phyloP scores from a whole-genome alignment of 1,140 invertebrate genomes.

The Bactericera cockerelli region DNA sequence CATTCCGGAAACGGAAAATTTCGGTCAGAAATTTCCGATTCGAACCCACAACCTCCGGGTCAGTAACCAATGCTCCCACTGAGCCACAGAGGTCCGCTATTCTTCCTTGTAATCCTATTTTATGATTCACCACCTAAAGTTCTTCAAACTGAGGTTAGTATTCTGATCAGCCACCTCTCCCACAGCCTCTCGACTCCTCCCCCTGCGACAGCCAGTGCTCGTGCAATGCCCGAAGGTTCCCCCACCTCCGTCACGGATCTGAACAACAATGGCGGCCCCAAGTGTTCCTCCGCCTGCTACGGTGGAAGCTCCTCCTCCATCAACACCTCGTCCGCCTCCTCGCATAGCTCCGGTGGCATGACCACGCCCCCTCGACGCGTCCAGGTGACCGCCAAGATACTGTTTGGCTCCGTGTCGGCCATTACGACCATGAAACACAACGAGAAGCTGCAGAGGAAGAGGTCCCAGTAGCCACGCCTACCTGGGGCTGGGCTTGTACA shows the following conservation, averaged over 20 bases:
- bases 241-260: slow-evolving; percentile 16
- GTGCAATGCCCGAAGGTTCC: slow-evolving; percentile 15
- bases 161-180: too few species aligned
- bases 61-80: too few species aligned
- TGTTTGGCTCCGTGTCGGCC: slow-evolving; percentile 67
- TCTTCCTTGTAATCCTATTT: too few species aligned
- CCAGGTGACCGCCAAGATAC: slow-evolving; percentile 68
- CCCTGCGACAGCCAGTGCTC: too few species aligned
- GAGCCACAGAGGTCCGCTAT: too few species aligned
- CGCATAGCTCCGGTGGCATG: slow-evolving; percentile 19
- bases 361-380: slow-evolving; percentile 30
- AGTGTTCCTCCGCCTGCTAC: slow-evolving; percentile 17
- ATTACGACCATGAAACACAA: slow-evolving; percentile 69
- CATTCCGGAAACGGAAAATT: too few species aligned
- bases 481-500: background rate
- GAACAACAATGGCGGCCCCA: slow-evolving; percentile 19
- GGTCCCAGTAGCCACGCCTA: slow-evolving; percentile 17
- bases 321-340: slow-evolving; percentile 22
- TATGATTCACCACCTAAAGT: too few species aligned
- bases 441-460: slow-evolving; percentile 47
- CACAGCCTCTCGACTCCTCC: too few species aligned
- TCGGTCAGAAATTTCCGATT: too few species aligned
- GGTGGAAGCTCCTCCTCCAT: slow-evolving; percentile 20
- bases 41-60: too few species aligned
- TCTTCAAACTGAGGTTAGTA: too few species aligned